A percentile compares a stretch with the other conserved stretches of the same genome.
Conservation (phyloP, 2,113 vertebrate genomes). For the Neogobius melanostomus region DNA sequence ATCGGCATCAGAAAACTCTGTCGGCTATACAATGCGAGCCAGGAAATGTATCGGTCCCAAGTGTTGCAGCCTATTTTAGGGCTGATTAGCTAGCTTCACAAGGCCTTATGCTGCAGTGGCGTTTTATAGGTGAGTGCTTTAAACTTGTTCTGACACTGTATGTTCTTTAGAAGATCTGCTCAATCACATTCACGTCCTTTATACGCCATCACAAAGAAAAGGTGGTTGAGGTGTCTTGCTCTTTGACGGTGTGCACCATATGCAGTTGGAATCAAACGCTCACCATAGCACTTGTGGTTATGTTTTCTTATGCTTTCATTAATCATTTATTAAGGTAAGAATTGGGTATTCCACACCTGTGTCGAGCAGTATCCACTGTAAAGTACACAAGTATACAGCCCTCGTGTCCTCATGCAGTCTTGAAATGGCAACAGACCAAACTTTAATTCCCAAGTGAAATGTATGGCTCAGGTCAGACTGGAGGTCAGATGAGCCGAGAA, state of each 20-base stretch:
- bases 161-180: neutral
- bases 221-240: too few species aligned
- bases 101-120: neutral
- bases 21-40: constrained; percentile 13
- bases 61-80: constrained; percentile 1
- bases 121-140: neutral
- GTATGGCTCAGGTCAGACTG: constrained; percentile 4
- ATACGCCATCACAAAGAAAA: too few species aligned
- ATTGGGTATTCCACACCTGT: neutral
- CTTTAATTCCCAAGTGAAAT: neutral
- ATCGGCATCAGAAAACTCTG: constrained; percentile 22
- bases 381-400: neutral
- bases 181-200: too few species aligned
- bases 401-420: neutral
- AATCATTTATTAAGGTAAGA: neutral
- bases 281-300: too few species aligned
- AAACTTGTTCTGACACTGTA: neutral
- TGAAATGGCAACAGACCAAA: constrained; percentile 1
- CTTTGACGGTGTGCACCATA: too few species aligned
- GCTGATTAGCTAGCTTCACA: neutral
- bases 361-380: neutral
- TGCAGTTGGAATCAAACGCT: too few species aligned
- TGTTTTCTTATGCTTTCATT: too few species aligned
- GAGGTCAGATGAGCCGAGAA: constrained; percentile 16
- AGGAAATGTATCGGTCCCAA: neutral